Evolutionary conservation across 2,113 vertebrate species (phyloP).

Genomic region (Brachyistius frenatus): DNA sequence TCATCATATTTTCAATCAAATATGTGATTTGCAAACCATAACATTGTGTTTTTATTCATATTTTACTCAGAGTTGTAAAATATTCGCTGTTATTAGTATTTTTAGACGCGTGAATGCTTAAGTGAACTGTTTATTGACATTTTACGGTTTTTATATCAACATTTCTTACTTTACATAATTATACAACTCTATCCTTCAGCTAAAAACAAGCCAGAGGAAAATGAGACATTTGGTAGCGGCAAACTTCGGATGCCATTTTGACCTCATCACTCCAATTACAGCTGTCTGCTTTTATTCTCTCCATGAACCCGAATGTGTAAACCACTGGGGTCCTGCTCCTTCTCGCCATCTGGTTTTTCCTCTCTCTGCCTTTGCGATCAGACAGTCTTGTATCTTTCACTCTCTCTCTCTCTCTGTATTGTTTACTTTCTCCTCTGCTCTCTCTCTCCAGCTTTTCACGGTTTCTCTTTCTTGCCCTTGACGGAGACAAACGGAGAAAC

Average conservation of each 20-base stretch:
- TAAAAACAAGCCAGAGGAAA: no score
- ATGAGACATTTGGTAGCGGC: no score
- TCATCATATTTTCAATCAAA: no score
- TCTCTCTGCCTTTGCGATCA: slow-evolving; percentile 1
- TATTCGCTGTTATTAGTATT: no score
- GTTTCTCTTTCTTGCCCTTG: slow-evolving; percentile 23
- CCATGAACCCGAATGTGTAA: slow-evolving; percentile 4
- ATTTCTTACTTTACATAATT: no score
- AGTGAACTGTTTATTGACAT: no score
- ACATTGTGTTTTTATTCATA: no score
- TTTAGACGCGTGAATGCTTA: no score
- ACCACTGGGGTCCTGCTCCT: background rate
- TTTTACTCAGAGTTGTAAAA: no score
- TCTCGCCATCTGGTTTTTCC: background rate
- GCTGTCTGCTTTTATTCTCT: background rate
- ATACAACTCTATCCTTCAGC: no score
- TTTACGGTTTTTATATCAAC: no score
- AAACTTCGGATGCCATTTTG: background rate
- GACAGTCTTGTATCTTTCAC: background rate
- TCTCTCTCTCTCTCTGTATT: background rate
- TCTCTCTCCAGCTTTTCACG: background rate
- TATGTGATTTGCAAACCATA: no score
- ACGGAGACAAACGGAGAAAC: slow-evolving; percentile 23
- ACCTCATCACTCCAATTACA: slow-evolving; percentile 16
- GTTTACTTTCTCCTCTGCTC: slow-evolving; percentile 1